These are phyloP conservation scores for Esox niger DNA, from an alignment of 2,113 vertebrate genomes.

Conservation along the genomic window DNA sequence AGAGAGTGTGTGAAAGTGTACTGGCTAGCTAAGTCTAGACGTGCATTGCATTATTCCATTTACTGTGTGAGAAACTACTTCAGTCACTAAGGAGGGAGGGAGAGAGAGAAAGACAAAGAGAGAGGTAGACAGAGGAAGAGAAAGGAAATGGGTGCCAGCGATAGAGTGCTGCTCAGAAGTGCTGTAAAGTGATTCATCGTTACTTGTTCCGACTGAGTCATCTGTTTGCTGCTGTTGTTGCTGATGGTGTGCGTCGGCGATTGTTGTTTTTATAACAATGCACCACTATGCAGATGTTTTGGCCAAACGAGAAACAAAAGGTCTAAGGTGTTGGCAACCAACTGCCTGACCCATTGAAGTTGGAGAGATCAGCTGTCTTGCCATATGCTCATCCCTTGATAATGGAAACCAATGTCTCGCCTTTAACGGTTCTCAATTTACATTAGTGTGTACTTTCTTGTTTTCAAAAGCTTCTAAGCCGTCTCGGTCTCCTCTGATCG, in stretches of 20 bases:
- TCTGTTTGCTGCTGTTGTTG: slow-evolving; percentile 28
- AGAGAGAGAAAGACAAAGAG: too few species aligned
- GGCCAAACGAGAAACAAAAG: neutral
- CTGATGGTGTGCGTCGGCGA: slow-evolving; percentile 6
- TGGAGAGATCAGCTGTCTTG: too few species aligned
- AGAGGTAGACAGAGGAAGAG: slow-evolving; percentile 21
- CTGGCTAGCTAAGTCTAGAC: neutral
- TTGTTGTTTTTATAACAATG: neutral
- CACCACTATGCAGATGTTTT: too few species aligned
- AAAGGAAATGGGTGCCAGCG: neutral
- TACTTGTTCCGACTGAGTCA: slow-evolving; percentile 21
- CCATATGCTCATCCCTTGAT: too few species aligned
- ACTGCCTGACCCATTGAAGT: too few species aligned
- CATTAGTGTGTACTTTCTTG: too few species aligned
- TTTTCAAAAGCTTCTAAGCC: too few species aligned
- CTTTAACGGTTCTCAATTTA: too few species aligned
- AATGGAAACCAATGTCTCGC: too few species aligned
- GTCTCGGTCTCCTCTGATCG: too few species aligned
- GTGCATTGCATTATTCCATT: neutral
- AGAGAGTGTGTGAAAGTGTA: too few species aligned
- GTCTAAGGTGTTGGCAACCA: neutral
- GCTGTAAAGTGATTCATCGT: slow-evolving; percentile 21
- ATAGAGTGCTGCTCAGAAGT: neutral
- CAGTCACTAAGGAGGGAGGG: too few species aligned
- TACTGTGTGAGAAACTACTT: neutral